Percentiles rank a stretch among this genome's conserved stretches.
These are phyloP conservation scores for Acanthococcus lagerstroemiae DNA, from an alignment of 2,888 invertebrate genomes.

Conservation along the genomic window DNA sequence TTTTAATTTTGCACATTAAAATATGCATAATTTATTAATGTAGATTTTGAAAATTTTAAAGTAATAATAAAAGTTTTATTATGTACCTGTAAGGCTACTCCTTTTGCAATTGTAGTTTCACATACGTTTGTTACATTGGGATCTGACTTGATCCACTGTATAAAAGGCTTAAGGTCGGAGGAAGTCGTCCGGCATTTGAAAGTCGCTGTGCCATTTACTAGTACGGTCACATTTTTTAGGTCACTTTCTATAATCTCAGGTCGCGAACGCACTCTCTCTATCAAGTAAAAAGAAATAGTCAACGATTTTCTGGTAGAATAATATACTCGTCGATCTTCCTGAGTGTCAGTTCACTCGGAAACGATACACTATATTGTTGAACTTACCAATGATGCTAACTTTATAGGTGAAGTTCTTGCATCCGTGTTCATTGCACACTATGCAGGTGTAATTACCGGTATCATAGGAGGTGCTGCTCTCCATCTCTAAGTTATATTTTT, in stretches of 20 bases:
- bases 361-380: slow-evolving; percentile 16
- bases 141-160: slow-evolving; percentile 54
- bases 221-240: slow-evolving; percentile 69
- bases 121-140: background rate
- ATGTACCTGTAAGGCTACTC: slow-evolving; percentile 7
- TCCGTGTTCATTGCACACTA: slow-evolving; percentile 69
- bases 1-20: no score
- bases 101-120: background rate
- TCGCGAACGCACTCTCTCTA: slow-evolving; percentile 58
- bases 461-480: slow-evolving; percentile 76
- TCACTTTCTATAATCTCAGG: slow-evolving; percentile 73
- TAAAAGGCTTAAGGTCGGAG: slow-evolving; percentile 73
- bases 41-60: no score
- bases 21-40: no score
- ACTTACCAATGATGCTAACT: slow-evolving; percentile 63
- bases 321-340: background rate
- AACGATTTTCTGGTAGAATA: background rate
- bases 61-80: no score
- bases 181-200: slow-evolving; percentile 69
- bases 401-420: slow-evolving; percentile 62
- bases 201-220: slow-evolving; percentile 57
- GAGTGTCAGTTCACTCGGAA: background rate
- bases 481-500: slow-evolving; percentile 61
- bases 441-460: slow-evolving; percentile 78
- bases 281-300: background rate